A percentile compares a stretch with the other conserved stretches of the same genome.
Evolutionary conservation across 2,888 invertebrate species (phyloP).

Genomic region (Harpalus rufipes): DNA sequence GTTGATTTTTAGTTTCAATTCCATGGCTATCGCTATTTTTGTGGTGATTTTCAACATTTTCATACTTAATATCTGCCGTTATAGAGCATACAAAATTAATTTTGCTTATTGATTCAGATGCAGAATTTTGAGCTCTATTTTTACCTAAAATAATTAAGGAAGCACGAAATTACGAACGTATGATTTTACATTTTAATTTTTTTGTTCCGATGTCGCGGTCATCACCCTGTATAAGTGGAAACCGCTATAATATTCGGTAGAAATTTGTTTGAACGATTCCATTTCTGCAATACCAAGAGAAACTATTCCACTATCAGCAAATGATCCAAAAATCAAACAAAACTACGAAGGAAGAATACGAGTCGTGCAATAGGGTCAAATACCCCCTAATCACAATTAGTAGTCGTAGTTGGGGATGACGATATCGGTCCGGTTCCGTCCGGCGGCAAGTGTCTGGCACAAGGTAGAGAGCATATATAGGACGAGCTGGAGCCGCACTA

Average conservation of each 20-base stretch:
- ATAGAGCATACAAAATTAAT: too few species aligned
- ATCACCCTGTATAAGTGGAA: too few species aligned
- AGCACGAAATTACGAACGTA: too few species aligned
- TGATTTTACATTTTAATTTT: too few species aligned
- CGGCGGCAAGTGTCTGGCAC: conserved; percentile 7
- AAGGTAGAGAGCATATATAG: neutral
- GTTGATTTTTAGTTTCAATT: too few species aligned
- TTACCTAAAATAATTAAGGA: too few species aligned
- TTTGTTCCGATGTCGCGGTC: too few species aligned
- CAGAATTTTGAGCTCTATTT: too few species aligned
- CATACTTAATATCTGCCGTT: too few species aligned
- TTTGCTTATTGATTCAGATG: too few species aligned
- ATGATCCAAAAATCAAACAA: neutral
- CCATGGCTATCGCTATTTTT: too few species aligned
- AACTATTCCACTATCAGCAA: neutral
- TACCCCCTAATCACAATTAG: conserved; percentile 48
- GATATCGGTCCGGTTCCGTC: neutral
- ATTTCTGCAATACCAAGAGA: neutral
- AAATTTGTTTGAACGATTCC: neutral
- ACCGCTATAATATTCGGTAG: neutral
- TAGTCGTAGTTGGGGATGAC: conserved; percentile 18
- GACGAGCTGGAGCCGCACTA: neutral
- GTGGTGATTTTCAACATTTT: too few species aligned
- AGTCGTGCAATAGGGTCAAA: neutral
- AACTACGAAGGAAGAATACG: neutral